phyloP scores from a whole-genome alignment of 2,797 vertebrate species.

The Protonibea diacanthus region DNA sequence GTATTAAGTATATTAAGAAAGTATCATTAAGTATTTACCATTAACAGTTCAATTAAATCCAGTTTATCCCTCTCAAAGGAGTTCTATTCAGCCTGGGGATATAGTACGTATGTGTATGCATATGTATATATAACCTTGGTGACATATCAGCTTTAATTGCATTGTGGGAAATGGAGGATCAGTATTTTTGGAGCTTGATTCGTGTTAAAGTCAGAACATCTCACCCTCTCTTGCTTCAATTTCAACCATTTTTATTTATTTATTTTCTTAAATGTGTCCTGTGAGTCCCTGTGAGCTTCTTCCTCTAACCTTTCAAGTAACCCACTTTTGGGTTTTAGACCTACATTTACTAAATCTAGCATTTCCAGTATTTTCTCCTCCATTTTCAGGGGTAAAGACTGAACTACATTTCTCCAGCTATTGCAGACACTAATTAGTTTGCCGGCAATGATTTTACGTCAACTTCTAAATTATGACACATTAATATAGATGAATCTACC shows the following conservation, averaged over 20 bases:
- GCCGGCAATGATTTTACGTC: not conserved
- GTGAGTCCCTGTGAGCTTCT: not conserved
- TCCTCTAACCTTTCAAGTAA: not conserved
- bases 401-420: not conserved
- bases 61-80: no score
- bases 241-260: no score
- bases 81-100: no score
- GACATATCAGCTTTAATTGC: not conserved
- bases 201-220: not conserved
- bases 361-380: not conserved
- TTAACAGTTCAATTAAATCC: no score
- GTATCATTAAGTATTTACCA: no score
- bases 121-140: not conserved
- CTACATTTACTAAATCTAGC: not conserved
- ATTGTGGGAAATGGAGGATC: slow-evolving; percentile 5
- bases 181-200: not conserved
- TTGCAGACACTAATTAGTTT: not conserved
- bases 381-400: not conserved
- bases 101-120: no score
- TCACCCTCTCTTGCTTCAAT: no score
- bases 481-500: no score
- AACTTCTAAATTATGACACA: not conserved
- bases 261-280: no score
- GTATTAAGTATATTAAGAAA: not conserved
- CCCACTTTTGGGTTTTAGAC: not conserved